Evolutionary conservation across 2,113 vertebrate species (phyloP).

Genomic region (Atherinomorus stipes): DNA sequence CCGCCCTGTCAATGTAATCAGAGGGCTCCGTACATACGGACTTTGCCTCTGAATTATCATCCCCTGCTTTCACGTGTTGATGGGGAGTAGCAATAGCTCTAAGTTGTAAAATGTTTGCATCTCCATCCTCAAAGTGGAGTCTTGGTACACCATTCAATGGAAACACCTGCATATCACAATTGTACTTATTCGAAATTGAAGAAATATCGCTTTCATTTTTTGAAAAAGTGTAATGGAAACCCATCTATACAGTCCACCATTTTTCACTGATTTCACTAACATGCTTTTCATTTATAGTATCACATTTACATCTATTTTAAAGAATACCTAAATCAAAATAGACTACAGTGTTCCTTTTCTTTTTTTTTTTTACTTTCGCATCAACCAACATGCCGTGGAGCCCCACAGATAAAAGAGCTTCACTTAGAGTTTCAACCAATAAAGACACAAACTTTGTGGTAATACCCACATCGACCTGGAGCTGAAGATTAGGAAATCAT

Average conservation of each 20-base stretch:
- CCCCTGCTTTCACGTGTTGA: too few species aligned
- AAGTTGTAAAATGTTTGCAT: too few species aligned
- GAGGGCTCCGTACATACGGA: too few species aligned
- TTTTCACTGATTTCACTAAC: conserved; percentile 3
- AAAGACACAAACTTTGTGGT: not conserved
- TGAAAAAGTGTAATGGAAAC: too few species aligned
- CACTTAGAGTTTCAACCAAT: not conserved
- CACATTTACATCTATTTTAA: not conserved
- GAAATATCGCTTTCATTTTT: too few species aligned
- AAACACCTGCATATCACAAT: too few species aligned
- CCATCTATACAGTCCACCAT: not conserved
- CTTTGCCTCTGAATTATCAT: too few species aligned
- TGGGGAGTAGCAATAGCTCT: too few species aligned
- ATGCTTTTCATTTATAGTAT: conserved; percentile 5
- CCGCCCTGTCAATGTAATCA: too few species aligned
- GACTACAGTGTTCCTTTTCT: not conserved
- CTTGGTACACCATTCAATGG: too few species aligned
- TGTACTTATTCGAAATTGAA: too few species aligned
- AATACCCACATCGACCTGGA: not conserved
- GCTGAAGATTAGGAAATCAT: conserved; percentile 19
- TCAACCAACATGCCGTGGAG: conserved; percentile 6
- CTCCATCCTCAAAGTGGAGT: too few species aligned
- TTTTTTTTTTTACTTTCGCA: not conserved
- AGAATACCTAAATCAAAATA: not conserved
- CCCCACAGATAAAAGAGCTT: not conserved